Evolutionary conservation across 2,113 vertebrate species (phyloP), one percentile per base, ranked within the genome.

Genomic region (Xiphophorus hellerii): DNA sequence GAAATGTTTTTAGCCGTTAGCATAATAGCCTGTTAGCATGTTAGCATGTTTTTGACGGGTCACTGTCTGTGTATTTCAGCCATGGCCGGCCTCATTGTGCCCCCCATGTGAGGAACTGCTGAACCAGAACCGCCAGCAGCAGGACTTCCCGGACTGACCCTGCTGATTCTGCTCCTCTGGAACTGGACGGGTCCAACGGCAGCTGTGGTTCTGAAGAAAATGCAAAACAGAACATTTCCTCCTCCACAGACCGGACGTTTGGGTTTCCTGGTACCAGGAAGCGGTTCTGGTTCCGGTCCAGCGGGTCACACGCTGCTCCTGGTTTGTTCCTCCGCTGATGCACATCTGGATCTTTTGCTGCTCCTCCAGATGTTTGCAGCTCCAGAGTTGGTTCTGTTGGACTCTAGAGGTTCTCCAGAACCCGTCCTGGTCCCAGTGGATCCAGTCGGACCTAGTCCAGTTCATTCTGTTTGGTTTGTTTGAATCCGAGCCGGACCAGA

Each of bases 41-140:
- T 37, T 37, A 37, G 35, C 35, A 37, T 37, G 35, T 37, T 37
- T 37, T 37, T 37, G 35, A 37, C 10, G 2, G 35, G 35, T 37
- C 2, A 10, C 10, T 87, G 48, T 73, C 2, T 72, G 20, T 74
- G 71, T 81, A n/a, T 91, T 88, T 61, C 93, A 96, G 95, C 95
- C 37, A 96, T 96, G 95, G 93, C 95, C 11, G 95, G 95, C 70
- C 94, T 96, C 85, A 96, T 96, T 44, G 95, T 96, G 15, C 95
- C 94, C 44, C 95, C 95, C 62, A 96, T 96, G 95, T 96, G 93
- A 95, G 74, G 83, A 71, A 64, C 84, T 17, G 39, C 69, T 77
- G 85, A 73, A 82, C 82, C 60, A 12, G 28, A 68, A 73, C 20
- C 69, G 5, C 48, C 30, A 1, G 48, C 71, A 0, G 33, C 27